These are phyloP conservation scores for Anoncus sp. DNA, from an alignment of 2,888 invertebrate species.

Conservation along the genomic window DNA sequence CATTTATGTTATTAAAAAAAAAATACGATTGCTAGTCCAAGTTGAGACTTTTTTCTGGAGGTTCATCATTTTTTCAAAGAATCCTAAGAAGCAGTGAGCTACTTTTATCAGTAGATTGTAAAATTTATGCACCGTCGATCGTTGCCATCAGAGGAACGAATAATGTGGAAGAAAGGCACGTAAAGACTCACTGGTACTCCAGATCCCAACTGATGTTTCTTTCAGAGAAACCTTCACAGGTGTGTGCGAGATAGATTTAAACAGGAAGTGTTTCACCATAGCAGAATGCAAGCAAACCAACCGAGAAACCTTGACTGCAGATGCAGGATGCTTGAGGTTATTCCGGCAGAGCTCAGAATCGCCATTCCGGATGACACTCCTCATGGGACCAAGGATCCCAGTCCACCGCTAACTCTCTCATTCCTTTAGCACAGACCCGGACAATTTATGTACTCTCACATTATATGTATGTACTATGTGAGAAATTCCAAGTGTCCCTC, in stretches of 20 bases:
- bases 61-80: background rate
- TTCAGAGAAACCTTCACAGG: constrained; percentile 34
- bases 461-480: constrained; percentile 15
- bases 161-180: constrained; percentile 1
- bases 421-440: background rate
- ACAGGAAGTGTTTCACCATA: constrained; percentile 64
- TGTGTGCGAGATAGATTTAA: constrained; percentile 33
- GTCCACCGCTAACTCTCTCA: background rate
- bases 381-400: constrained; percentile 29
- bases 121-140: constrained; percentile 1
- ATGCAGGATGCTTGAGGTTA: constrained; percentile 14
- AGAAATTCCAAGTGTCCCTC: constrained; percentile 23
- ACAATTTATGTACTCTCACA: background rate
- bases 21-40: constrained; percentile 27
- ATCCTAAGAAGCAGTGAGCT: background rate
- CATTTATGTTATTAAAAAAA: background rate
- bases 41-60: background rate
- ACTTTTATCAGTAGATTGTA: constrained; percentile 1
- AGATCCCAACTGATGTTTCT: constrained; percentile 45
- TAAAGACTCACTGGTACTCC: constrained; percentile 14
- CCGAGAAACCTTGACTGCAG: constrained; percentile 12
- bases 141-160: constrained; percentile 15
- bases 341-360: constrained; percentile 13
- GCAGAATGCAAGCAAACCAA: constrained; percentile 37
- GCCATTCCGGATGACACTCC: constrained; percentile 16